Evolutionary conservation across 2,888 invertebrate genomes (phyloP).

Genomic region (Eupelmus urozonus): DNA sequence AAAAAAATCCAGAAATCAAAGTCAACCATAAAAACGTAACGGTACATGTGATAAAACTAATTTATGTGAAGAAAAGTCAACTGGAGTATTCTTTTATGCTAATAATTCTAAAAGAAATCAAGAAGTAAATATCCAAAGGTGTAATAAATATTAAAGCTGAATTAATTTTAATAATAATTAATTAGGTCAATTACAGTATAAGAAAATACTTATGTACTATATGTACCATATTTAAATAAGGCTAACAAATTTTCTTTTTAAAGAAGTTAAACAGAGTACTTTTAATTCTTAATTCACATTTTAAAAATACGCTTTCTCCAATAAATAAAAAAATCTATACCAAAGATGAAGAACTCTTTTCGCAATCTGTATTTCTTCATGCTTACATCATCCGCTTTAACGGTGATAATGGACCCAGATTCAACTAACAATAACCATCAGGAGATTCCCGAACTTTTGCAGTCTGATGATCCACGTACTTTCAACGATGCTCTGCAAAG

Average conservation of each 20-base stretch:
- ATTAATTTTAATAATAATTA: too few relatives aligned
- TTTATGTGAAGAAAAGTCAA: background rate
- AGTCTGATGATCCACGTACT: slow-evolving; percentile 63
- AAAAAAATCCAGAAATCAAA: slow-evolving; percentile 17
- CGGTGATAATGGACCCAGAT: slow-evolving; percentile 71
- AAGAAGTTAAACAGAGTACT: too few relatives aligned
- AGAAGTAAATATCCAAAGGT: too few relatives aligned
- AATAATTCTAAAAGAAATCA: too few relatives aligned
- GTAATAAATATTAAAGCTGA: too few relatives aligned
- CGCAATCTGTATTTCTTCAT: slow-evolving; percentile 62
- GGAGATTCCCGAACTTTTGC: slow-evolving; percentile 48
- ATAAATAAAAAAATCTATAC: too few relatives aligned
- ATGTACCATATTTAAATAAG: too few relatives aligned
- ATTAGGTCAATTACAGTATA: too few relatives aligned
- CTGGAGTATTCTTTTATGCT: too few relatives aligned
- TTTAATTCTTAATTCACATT: too few relatives aligned
- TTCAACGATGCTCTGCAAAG: slow-evolving; percentile 68
- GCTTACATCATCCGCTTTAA: slow-evolving; percentile 66
- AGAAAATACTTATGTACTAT: too few relatives aligned
- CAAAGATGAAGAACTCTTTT: background rate
- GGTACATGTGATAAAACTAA: slow-evolving; percentile 13
- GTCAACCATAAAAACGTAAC: background rate
- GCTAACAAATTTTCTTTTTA: slow-evolving; percentile 7
- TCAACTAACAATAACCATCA: background rate
- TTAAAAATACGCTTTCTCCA: too few relatives aligned